Evolutionary conservation across 2,113 vertebrate genomes (phyloP).

Genomic region (Cavia aperea): DNA sequence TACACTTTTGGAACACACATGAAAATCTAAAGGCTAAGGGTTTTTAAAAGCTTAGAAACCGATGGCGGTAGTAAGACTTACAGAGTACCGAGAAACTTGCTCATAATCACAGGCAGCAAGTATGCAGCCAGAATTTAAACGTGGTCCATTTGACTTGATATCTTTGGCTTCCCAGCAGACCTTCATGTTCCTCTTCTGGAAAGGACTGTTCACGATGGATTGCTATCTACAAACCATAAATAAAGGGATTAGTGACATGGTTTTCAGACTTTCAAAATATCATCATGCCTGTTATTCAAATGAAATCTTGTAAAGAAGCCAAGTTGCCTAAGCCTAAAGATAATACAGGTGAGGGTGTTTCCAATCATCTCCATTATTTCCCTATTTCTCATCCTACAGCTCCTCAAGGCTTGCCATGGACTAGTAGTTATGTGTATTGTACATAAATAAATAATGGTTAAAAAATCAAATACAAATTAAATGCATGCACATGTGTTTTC

Average conservation of each 20-base stretch:
- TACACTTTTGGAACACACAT: neutral
- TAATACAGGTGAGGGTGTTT: neutral
- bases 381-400: neutral
- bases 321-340: neutral
- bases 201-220: neutral
- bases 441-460: neutral
- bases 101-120: neutral
- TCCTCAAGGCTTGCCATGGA: neutral
- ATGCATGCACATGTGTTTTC: neutral
- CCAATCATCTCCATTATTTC: neutral
- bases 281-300: conserved; percentile 39
- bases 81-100: neutral
- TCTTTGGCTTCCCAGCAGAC: neutral
- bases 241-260: conserved; percentile 29
- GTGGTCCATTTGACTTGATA: neutral
- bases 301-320: neutral
- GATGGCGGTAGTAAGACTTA: neutral
- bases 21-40: neutral
- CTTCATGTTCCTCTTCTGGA: neutral
- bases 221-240: conserved; percentile 1
- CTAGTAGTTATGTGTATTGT: neutral
- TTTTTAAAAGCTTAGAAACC: neutral
- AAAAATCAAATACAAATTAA: neutral
- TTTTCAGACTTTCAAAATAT: conserved; percentile 31
- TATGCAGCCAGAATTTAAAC: neutral